Percentiles rank a stretch among this genome's conserved stretches.
phyloP scores from a whole-genome alignment of 2,113 vertebrate genomes.

The Takifugu flavidus region DNA sequence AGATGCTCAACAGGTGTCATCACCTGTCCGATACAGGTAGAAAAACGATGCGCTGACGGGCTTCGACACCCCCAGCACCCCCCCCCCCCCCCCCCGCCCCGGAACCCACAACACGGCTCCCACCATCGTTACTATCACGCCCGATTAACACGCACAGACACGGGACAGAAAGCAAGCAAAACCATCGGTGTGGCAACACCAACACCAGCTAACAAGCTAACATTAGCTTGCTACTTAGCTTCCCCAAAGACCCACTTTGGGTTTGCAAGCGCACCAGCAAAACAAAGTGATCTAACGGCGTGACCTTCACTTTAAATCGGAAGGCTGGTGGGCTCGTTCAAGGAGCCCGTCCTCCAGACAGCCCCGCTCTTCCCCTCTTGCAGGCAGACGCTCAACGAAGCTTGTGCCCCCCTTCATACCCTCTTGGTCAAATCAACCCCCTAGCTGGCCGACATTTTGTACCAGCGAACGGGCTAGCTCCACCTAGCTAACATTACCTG shows the following conservation, averaged over 20 bases:
- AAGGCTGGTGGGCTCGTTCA: conserved; percentile 12
- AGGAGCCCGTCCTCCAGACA: conserved; percentile 3
- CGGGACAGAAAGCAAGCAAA: not conserved
- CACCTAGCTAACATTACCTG: conserved; percentile 55
- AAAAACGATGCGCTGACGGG: not conserved
- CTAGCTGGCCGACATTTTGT: conserved; percentile 92
- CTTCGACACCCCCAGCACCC: not conserved
- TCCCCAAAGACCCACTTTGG: conserved; percentile 15
- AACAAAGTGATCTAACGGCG: conserved; percentile 32
- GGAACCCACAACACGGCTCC: conserved; percentile 3
- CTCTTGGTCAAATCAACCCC: conserved; percentile 52
- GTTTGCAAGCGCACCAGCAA: conserved; percentile 29
- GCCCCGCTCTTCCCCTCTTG: not conserved
- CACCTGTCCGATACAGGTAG: not conserved
- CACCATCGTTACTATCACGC: conserved; percentile 10
- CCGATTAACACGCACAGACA: conserved; percentile 5
- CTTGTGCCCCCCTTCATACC: conserved; percentile 29
- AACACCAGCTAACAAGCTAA: conserved; percentile 27
- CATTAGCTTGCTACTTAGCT: conserved; percentile 35
- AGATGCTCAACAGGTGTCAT: conserved; percentile 46
- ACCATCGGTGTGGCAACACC: conserved; percentile 10
- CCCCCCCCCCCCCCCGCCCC: too few species aligned
- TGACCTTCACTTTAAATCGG: conserved; percentile 34
- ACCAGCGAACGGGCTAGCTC: conserved; percentile 67
- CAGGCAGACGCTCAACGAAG: conserved; percentile 20